Conservation (phyloP, 2,888 invertebrate species). For the Cataglyphis altisquamis region DNA sequence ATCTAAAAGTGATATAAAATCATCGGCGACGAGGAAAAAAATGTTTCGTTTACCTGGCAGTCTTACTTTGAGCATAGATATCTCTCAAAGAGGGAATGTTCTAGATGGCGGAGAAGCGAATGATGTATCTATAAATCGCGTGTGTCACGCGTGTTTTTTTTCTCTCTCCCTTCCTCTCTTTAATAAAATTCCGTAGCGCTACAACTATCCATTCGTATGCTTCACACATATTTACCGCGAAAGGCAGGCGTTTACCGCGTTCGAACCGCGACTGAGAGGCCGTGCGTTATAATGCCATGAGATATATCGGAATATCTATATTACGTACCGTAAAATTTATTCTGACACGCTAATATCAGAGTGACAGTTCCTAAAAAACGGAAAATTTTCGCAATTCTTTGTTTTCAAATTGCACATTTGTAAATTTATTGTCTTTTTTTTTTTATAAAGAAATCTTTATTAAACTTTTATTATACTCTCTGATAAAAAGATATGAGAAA, state of each 20-base stretch:
- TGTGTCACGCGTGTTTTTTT: background rate
- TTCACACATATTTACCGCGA: background rate
- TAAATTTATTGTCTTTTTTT: background rate
- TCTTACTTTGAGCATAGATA: conserved; percentile 80
- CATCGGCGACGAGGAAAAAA: conserved; percentile 63
- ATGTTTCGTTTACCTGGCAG: conserved; percentile 76
- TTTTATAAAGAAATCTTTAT: background rate
- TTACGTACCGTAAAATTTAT: background rate
- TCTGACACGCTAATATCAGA: background rate
- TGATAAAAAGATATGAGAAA: background rate
- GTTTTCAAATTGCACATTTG: background rate
- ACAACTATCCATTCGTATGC: background rate
- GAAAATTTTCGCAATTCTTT: background rate
- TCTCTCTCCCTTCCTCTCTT: background rate
- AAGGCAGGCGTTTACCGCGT: background rate
- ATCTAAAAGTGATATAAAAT: conserved; percentile 65
- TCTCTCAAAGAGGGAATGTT: conserved; percentile 40
- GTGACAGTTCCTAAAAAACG: background rate
- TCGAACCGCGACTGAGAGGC: background rate
- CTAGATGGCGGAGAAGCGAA: conserved; percentile 41
- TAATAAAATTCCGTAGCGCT: background rate
- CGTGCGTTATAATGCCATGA: background rate
- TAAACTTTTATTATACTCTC: background rate
- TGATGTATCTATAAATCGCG: conserved; percentile 15
- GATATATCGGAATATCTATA: background rate